Conservation (phyloP, 2,797 vertebrate genomes). For the Limnodromus scolopaceus region DNA sequence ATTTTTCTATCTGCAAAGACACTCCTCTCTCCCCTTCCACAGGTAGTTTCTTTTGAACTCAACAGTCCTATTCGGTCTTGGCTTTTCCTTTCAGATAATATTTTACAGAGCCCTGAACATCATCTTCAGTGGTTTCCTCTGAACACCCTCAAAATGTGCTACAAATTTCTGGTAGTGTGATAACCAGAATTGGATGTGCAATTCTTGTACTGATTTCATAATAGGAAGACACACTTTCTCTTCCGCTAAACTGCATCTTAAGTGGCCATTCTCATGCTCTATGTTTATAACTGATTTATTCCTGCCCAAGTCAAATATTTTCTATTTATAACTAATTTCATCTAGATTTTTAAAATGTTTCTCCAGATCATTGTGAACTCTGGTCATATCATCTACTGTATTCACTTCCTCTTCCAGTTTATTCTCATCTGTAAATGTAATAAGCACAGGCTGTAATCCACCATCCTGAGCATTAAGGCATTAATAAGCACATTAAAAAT, state of each 20-base stretch:
- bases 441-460: not conserved
- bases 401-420: not conserved
- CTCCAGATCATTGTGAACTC: not conserved
- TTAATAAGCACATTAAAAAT: not conserved
- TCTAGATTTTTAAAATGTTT: not conserved
- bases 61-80: not conserved
- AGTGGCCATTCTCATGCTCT: not conserved
- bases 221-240: not conserved
- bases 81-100: not conserved
- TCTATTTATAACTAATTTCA: not conserved
- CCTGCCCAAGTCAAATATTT: not conserved
- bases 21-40: not conserved
- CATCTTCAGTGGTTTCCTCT: not conserved
- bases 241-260: not conserved
- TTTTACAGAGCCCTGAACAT: not conserved
- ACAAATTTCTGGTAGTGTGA: not conserved
- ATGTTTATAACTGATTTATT: not conserved
- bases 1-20: not conserved
- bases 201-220: not conserved
- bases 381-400: not conserved
- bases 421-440: not conserved
- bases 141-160: not conserved
- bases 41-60: not conserved
- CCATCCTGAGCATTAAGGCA: not conserved
- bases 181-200: not conserved